Conservation (phyloP, 1,140 invertebrate genomes). For the Drosophila jambulina region DNA sequence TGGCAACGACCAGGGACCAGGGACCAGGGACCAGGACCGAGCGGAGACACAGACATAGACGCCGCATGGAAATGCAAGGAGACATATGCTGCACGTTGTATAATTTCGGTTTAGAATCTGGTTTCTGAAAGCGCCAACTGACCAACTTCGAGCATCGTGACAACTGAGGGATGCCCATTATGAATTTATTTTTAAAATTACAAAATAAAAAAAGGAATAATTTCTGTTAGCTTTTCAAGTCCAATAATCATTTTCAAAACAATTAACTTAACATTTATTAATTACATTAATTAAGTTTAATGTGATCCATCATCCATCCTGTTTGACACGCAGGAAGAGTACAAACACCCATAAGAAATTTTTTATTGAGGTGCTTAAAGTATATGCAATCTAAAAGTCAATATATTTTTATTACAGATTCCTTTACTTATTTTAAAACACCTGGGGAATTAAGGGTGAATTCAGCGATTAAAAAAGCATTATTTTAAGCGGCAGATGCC, state of each 20-base stretch:
- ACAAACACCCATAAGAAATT: too few species aligned
- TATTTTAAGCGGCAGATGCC: neutral
- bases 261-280: too few species aligned
- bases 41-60: slow-evolving; percentile 16
- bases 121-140: slow-evolving; percentile 8
- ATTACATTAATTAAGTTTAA: too few species aligned
- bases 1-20: slow-evolving; percentile 13
- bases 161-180: slow-evolving; percentile 6
- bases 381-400: neutral
- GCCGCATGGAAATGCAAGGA: slow-evolving; percentile 61
- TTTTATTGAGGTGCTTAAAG: too few species aligned
- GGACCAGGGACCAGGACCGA: neutral
- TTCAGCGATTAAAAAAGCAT: neutral
- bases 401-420: too few species aligned
- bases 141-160: neutral
- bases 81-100: slow-evolving; percentile 67
- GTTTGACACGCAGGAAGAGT: too few species aligned
- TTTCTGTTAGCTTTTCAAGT: neutral
- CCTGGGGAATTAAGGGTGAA: neutral
- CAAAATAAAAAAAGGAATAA: neutral
- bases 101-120: slow-evolving; percentile 64
- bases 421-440: neutral
- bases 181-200: neutral
- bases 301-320: too few species aligned
- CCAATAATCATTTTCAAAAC: neutral